Base-by-base conservation (phyloP, 1,140 invertebrate species). In the Hycleus cichorii region DNA sequence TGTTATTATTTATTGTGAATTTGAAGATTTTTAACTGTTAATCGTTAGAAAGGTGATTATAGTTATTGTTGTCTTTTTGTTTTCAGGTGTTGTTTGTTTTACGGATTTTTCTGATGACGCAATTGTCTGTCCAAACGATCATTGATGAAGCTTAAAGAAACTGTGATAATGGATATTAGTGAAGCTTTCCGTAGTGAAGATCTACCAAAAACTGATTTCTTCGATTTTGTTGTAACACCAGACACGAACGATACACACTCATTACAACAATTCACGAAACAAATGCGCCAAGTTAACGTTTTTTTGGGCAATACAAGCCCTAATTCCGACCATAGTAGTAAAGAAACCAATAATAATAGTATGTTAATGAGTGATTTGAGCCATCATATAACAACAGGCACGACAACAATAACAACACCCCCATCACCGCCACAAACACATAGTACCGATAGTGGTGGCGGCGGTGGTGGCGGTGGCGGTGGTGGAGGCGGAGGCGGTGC, bases 171-270 rank as follows among this genome's bases (percentile, higher is more conserved):
- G 88, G 87, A 88, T 78, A 81, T 90, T 72, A 86, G 84, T 70
- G 86, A 89, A 77, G 82, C 87, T 73, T 87, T 88, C 75, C 81
- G 82, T 67, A 79, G 80, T 72, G 81, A 88, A 74, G 84, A 87
- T 67, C 75, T 86, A 60, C 79, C 81, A 12, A 90, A 90, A 73
- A 86, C 87, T 47, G 89, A 91, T 74, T 91, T 90, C 77, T 91
- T 90, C 75, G 88, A 91, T 71, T 89, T 91, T 74, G 88, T 90
- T 42, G 87, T 87, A n/a, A 85, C 86, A 4, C 85, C 87, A 64
- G 85, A 80, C 73, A 78, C 70, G 72, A 84, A 74, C 73, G 82
- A 79, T 69, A 77, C 72, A 43, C 81, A 81, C 62, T 79, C 79
- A 65, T 78, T 80, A 64, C 77, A 80, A 67, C 80, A 81, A 66